Evolutionary conservation across 2,113 vertebrate species (phyloP).

Genomic region (Anoplopoma fimbria): DNA sequence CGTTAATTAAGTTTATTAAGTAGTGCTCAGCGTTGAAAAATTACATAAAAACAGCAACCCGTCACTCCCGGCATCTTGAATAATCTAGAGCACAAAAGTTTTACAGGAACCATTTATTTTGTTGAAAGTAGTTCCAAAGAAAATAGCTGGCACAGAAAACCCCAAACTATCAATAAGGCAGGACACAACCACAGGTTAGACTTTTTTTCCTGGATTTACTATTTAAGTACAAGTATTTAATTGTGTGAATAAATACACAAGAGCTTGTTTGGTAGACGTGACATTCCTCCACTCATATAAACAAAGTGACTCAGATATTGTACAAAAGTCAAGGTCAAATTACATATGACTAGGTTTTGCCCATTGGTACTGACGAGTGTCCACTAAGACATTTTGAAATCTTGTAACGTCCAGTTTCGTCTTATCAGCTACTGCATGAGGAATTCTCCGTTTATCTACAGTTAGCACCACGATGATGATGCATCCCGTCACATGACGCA

Average conservation of each 20-base stretch:
- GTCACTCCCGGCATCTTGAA: not conserved
- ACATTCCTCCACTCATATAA: not conserved
- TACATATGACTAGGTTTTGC: not conserved
- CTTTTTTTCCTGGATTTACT: not conserved
- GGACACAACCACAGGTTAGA: not conserved
- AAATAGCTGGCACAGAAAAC: not conserved
- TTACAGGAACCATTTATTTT: not conserved
- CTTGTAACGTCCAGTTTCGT: conserved; percentile 29
- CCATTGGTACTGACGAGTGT: not conserved
- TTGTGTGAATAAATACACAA: not conserved
- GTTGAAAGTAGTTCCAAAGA: not conserved
- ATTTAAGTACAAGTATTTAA: not conserved
- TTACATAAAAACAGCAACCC: not conserved
- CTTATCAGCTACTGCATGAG: not conserved
- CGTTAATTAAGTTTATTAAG: not conserved
- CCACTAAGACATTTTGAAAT: conserved; percentile 11
- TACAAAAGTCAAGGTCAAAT: not conserved
- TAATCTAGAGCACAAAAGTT: not conserved
- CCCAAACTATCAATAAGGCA: not conserved
- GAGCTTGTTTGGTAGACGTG: not conserved
- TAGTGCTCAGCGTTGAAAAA: not conserved
- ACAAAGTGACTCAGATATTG: not conserved
- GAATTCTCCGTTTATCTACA: not conserved
- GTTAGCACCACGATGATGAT: not conserved
- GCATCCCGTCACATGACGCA: not conserved